Base-by-base conservation (phyloP, 2,888 invertebrate genomes). In the Octonoba sinensis region DNA sequence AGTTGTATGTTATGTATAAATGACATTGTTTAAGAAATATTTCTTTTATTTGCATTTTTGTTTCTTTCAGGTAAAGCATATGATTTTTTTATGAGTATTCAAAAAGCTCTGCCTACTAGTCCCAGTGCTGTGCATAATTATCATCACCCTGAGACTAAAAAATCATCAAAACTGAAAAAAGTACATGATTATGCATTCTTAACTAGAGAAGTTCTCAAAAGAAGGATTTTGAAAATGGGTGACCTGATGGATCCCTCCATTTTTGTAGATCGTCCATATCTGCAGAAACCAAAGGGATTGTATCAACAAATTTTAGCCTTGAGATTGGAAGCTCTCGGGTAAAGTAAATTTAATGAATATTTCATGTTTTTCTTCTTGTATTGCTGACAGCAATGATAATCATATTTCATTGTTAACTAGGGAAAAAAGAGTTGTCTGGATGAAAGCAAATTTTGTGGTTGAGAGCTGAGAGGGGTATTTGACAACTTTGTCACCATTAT, bases 51-150 rank as follows among this genome's bases (percentile, higher is more conserved):
- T 8, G 8, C 36, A 36, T 1, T 36, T 4, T 18, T 56, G 44
- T 70, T 77, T 4, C 8, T 51, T 81, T 6, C 36, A 81, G 79
- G 79, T 49, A 16, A 62, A 24, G 57, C 67, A 8, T 47, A 49
- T 56, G 56, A 62, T 16, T 81, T 81, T 47, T 81, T 73, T 47
- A 60, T 81, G 27, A 73, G 73, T 54, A 64, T 81, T 13, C 54
- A 36, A 64, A 73, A 73, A 51, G 56, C 24, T 16, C 18, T 51
- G 12, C 54, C 16, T 44, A 62, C 20, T 57, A 71, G 24, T 66
- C 60, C 24, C 8, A 71, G 51, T 54, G 13, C 49, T 44, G 69
- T 69, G 20, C 62, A 62, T 15, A 57, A 20, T 18, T 56, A 20
- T 54, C 56, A 49, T 51, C 49, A 65, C 11, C 56, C 70, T 56